Percentiles rank a stretch among this genome's conserved stretches.
Conservation (phyloP, 1,140 invertebrate genomes). For the Triops cancriformis region DNA sequence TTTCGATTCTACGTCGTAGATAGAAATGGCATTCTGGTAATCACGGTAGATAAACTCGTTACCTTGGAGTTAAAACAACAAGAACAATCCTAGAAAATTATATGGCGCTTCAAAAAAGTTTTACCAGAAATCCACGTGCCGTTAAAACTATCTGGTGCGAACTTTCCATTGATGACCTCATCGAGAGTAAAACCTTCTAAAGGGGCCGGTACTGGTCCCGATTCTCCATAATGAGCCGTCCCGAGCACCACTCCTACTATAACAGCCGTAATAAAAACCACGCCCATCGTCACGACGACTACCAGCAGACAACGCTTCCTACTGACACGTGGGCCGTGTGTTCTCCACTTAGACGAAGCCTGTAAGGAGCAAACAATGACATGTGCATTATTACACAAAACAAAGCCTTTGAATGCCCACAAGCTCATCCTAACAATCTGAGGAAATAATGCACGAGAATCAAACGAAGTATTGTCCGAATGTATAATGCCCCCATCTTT, state of each 20-base stretch:
- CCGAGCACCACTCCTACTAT: slow-evolving; percentile 18
- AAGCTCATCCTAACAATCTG: too few relatives aligned
- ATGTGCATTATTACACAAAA: background rate
- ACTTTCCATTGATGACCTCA: slow-evolving; percentile 35
- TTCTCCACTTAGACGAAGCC: background rate
- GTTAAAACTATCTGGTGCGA: slow-evolving; percentile 32
- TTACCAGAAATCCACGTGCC: slow-evolving; percentile 37
- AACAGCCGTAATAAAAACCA: slow-evolving; percentile 20
- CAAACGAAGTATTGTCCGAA: too few relatives aligned
- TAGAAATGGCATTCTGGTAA: slow-evolving; percentile 29
- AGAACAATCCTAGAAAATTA: background rate
- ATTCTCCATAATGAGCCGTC: background rate
- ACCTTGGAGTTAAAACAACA: slow-evolving; percentile 30
- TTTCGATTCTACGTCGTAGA: slow-evolving; percentile 30
- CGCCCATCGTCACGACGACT: slow-evolving; percentile 21
- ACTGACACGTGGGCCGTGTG: background rate
- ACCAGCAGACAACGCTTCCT: background rate
- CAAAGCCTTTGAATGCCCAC: too few relatives aligned
- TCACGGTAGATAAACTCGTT: slow-evolving; percentile 32
- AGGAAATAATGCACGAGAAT: too few relatives aligned
- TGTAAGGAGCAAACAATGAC: background rate
- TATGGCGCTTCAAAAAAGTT: background rate
- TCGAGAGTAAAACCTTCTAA: slow-evolving; percentile 32
- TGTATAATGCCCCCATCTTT: too few relatives aligned
- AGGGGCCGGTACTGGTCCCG: slow-evolving; percentile 22